Evolutionary conservation across 2,888 invertebrate genomes (phyloP), one percentile per base, ranked within the genome.

Genomic region (Trissolcus brochymenae): DNA sequence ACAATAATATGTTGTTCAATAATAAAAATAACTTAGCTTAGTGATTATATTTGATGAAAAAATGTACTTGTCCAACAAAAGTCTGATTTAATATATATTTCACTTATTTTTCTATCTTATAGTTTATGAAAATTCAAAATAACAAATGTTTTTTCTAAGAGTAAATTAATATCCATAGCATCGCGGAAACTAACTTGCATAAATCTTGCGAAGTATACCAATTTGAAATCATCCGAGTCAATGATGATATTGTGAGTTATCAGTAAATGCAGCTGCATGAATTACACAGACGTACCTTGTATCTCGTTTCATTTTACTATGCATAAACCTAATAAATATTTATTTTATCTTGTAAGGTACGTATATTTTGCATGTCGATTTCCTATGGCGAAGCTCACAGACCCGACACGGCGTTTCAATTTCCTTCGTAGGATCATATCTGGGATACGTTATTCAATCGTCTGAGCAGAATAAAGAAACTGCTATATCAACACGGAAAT

Each of bases 351-450:
- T 16, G 19, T 16, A 51, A 61, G 41, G 73, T 51, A 72, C 66
- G 73, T 73, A 64, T 68, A 74, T 68, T 35, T 67, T 46, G 41
- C 62, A 19, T 60, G 73, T 67, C 73, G 67, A 74, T 67, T 74
- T 74, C 73, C 61, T 67, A 67, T 56, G 61, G 73, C 46, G 55
- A 9, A 59, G 61, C 53, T 41, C 16, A 64, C 41, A 64, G 68
- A 57, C 46, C 57, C 64, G 57, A 46, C 55, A 35, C 53, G 25
- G 74, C 51, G 67, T 74, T 74, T 74, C 74, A 74, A 74, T 74
- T 74, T 74, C 74, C 74, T 74, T 57, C 67, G 67, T 62, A 67
- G 74, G 74, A 67, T 74, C 74, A 74, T 74, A 74, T 74, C 74
- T 67, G 67, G 67, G 74, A 67, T 67, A 62, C 74, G 74, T 74